Base-by-base conservation (phyloP, 64 coral and sea anemone species). In the Acropora yongei region DNA sequence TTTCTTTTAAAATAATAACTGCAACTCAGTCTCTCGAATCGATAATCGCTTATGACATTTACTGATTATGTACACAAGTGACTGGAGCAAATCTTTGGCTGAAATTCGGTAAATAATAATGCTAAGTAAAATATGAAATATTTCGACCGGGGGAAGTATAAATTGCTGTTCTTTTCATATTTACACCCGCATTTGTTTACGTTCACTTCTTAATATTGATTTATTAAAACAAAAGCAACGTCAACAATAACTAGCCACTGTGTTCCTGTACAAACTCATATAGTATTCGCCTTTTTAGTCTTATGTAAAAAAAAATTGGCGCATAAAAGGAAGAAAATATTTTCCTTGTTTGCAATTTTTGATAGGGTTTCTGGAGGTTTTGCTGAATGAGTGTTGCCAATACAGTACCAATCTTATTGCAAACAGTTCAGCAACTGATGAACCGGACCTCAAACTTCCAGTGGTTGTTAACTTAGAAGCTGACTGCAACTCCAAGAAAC, bases 401-500 rank as follows among this genome's bases (percentile, higher is more conserved):
- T 43, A 47, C 11, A 71, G 61, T 8, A 49, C 8, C 11, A 85
- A 3, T 20, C 6, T 85, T 65, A 18, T 72, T 13, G 67, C 69
- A 14, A 49, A 71, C 65, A 30, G 17, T 46, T 85, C 82, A 30
- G 44, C 61, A 3, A 11, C 9, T 12, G 41, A 13, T 17, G 82
- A 85, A 5, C 8, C 82, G 12, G 91, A 93, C 68, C 40, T 93
- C 1, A 2, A 80, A 47, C 76, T 93, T 63, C 91, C 91, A 42
- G 50, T 87, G 9, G 57, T 93, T 2, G 82, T 93, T 0, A 93
- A 93, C 45, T 77, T 93, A 57, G 86, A 93, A 51, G 82, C 82
- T 49, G 91, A 87, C 51, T 75, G 2, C 48, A 48, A 77, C 13
- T 17, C 84, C 1, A 77, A 74, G 18, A 77, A 75, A 3, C 83